Percentiles rank a stretch among this genome's conserved stretches.
These are phyloP conservation scores for Cremastobaeus sp. DNA, from an alignment of 2,888 invertebrate genomes.

Conservation along the genomic window DNA sequence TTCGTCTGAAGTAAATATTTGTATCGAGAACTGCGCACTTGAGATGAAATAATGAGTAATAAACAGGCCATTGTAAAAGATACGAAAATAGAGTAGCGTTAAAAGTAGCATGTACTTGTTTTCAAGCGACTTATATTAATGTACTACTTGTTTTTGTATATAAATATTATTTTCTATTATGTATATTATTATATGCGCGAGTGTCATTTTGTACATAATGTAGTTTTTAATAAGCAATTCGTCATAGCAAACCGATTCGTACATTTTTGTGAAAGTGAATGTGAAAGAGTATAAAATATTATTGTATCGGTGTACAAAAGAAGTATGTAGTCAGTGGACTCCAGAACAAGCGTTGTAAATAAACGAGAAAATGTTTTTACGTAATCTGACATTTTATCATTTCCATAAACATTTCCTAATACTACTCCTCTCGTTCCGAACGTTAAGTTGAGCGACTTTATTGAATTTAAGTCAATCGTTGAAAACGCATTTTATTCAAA, in stretches of 20 bases:
- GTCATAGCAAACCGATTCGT: conserved; percentile 29
- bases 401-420: background rate
- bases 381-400: conserved; percentile 15
- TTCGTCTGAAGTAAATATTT: conserved; percentile 14
- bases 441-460: no score
- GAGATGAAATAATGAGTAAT: conserved; percentile 38
- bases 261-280: conserved; percentile 55
- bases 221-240: conserved; percentile 21
- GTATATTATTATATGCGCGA: conserved; percentile 47
- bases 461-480: no score
- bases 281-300: conserved; percentile 50
- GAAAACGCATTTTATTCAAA: no score
- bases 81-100: background rate
- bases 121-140: background rate
- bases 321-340: conserved; percentile 46
- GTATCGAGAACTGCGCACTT: background rate
- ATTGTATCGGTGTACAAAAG: conserved; percentile 55
- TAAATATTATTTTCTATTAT: conserved; percentile 43
- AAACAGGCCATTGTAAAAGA: conserved; percentile 3
- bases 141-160: conserved; percentile 39
- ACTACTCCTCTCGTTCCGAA: no score
- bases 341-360: conserved; percentile 46
- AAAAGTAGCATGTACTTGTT: background rate
- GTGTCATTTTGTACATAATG: conserved; percentile 47
- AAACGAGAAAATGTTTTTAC: conserved; percentile 54